Percentiles rank a stretch among this genome's conserved stretches.
These are phyloP conservation scores for Neuroscelio doddi DNA, from an alignment of 2,888 invertebrate species.

Conservation along the genomic window DNA sequence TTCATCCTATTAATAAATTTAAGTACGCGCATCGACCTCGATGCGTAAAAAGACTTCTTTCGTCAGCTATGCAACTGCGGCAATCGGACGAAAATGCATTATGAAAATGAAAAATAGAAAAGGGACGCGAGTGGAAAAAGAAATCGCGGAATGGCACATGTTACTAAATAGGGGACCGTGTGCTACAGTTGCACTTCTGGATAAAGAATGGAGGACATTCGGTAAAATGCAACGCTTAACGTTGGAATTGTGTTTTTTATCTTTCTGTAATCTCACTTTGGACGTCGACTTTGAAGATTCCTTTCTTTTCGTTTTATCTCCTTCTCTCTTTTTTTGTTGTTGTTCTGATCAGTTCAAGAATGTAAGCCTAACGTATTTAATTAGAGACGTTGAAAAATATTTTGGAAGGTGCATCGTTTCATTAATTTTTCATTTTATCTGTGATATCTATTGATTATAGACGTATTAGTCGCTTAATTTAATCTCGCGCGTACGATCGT, in stretches of 20 bases:
- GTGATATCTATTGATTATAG: constrained; percentile 2
- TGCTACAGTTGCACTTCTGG: neutral
- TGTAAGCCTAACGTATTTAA: constrained; percentile 54
- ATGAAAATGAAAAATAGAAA: neutral
- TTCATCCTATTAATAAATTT: constrained; percentile 9
- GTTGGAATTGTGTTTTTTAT: constrained; percentile 16
- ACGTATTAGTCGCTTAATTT: constrained; percentile 18
- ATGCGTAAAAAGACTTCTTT: constrained; percentile 16
- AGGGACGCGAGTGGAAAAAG: neutral
- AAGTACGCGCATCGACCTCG: constrained; percentile 19
- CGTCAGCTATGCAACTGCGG: neutral
- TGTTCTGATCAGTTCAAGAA: constrained; percentile 4
- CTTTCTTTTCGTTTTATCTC: too few relatives aligned
- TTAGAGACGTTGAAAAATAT: constrained; percentile 64
- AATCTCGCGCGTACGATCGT: constrained; percentile 43
- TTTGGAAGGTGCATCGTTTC: constrained; percentile 57
- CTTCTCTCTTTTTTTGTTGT: constrained; percentile 13
- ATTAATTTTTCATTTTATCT: constrained; percentile 4
- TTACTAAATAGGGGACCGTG: neutral
- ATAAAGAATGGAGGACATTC: neutral
- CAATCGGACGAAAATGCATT: constrained; percentile 5
- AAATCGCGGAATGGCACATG: constrained; percentile 6
- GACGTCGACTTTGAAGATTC: constrained; percentile 49
- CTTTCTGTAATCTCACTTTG: constrained; percentile 32
- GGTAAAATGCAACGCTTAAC: neutral